A percentile compares a stretch with the other conserved stretches of the same genome.
These are phyloP conservation scores for Onychorhynchus coronatus DNA, from an alignment of 2,113 vertebrate species.

Conservation along the genomic window DNA sequence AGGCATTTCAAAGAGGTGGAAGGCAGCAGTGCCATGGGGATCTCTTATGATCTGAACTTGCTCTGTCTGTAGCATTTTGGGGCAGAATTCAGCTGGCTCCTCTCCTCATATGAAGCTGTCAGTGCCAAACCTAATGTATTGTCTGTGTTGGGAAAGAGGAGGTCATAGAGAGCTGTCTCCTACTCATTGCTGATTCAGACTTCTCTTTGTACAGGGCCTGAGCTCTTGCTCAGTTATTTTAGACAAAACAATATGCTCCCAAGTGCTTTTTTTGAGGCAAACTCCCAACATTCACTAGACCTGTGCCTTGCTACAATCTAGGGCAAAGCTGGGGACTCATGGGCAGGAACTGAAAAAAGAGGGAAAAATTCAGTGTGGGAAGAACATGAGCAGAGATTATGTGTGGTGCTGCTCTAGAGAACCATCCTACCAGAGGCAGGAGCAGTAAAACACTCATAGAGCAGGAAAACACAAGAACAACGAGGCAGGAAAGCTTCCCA, in stretches of 20 bases:
- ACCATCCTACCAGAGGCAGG: rapidly evolving
- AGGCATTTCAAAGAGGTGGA: not conserved
- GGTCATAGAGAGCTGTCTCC: not conserved
- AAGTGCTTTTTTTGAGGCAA: not conserved
- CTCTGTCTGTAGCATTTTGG: not conserved
- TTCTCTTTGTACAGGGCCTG: not conserved
- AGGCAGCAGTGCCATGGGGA: not conserved
- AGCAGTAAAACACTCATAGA: not conserved
- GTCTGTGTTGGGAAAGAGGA: not conserved
- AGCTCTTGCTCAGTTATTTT: not conserved
- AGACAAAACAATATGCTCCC: not conserved
- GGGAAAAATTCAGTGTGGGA: not conserved
- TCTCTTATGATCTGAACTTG: not conserved
- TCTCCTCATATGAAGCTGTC: not conserved
- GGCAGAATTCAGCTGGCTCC: not conserved
- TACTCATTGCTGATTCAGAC: not conserved
- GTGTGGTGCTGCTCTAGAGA: not conserved
- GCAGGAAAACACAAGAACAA: not conserved
- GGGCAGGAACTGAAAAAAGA: not conserved
- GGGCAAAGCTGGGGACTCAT: not conserved
- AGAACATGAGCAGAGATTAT: not conserved
- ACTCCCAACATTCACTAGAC: not conserved
- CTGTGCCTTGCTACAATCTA: not conserved
- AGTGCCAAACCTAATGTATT: not conserved
- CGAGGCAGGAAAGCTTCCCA: not conserved